Evolutionary conservation across 1,140 invertebrate species (phyloP), one percentile per base, ranked within the genome.

Genomic region (Drosophila tropicalis): DNA sequence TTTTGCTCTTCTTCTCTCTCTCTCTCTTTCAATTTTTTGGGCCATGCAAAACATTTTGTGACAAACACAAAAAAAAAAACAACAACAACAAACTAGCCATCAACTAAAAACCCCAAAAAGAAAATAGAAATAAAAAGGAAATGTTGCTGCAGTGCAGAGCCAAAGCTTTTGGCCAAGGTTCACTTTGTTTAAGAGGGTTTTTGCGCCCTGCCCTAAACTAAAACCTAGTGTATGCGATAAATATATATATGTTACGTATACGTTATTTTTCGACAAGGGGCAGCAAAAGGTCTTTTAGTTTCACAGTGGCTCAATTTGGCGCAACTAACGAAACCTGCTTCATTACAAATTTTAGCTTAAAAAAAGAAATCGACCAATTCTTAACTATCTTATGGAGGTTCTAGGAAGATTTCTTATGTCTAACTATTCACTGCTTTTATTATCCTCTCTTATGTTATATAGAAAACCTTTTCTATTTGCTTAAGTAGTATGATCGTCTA

Each of bases 1-100:
- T 75, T 70, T 64, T 72, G 36, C 12, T 57, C 51, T 62, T 1
- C 5, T 32, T 40, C 19, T 32, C 4, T 51, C 57, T 74, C 2
- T 56, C 13, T 54, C 15, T 69, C 54, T 70, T 36, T 70, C 22
- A 63, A 1, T 62, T 1, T 71, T 75, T 79, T 71, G 65, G 78
- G 61, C 73, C 78, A 81, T 84, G 82, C 78, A 78, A 86, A 78
- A 86, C 82, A 71, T 85, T 83, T 81, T 70, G 70, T 70, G 54
- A 60, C 54, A 39, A 44, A 63, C 67, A 70, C 58, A 51, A 58
- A 73, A 66, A 25, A 29, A 29, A 29, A 69, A 74, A 74, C 78
- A 85, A 67, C 25, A 32, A 13, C 25, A 56, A 10, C 22, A 54
- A 54, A 19, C 19, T 25, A 5, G 36, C 36, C n/a, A 39, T 39